These are phyloP conservation scores for Ageneiosus marmoratus DNA, from an alignment of 2,113 vertebrate species.

Conservation along the genomic window DNA sequence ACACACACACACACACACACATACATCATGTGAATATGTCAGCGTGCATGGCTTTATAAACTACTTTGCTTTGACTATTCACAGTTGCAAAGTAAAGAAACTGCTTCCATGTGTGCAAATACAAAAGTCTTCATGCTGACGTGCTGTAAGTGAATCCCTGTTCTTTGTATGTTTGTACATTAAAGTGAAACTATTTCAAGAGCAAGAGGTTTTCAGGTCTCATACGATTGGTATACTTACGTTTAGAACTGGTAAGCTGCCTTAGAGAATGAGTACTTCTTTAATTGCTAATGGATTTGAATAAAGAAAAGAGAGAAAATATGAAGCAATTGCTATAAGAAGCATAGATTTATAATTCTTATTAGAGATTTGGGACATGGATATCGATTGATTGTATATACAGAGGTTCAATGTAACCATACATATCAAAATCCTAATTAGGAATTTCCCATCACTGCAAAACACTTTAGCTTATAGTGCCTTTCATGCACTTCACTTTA, in stretches of 20 bases:
- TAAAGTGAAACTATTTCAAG: constrained; percentile 38
- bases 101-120: constrained; percentile 55
- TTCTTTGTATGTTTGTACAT: constrained; percentile 38
- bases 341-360: constrained; percentile 1
- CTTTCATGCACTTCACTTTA: constrained; percentile 1
- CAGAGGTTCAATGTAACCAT: background rate
- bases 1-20: constrained; percentile 7
- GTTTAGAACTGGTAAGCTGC: constrained; percentile 33
- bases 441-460: constrained; percentile 8
- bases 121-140: constrained; percentile 35
- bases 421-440: background rate
- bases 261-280: constrained; percentile 43
- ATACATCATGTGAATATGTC: background rate
- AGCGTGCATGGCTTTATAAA: constrained; percentile 18
- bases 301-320: constrained; percentile 27
- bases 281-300: constrained; percentile 39
- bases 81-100: constrained; percentile 41
- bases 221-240: constrained; percentile 48
- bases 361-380: background rate
- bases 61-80: constrained; percentile 29
- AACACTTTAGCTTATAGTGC: background rate
- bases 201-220: constrained; percentile 48
- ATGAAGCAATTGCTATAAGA: constrained; percentile 32
- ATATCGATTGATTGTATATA: constrained; percentile 1
- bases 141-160: constrained; percentile 47